Evolutionary conservation across 2,797 vertebrate genomes (phyloP).

Genomic region (Staurois parvus): DNA sequence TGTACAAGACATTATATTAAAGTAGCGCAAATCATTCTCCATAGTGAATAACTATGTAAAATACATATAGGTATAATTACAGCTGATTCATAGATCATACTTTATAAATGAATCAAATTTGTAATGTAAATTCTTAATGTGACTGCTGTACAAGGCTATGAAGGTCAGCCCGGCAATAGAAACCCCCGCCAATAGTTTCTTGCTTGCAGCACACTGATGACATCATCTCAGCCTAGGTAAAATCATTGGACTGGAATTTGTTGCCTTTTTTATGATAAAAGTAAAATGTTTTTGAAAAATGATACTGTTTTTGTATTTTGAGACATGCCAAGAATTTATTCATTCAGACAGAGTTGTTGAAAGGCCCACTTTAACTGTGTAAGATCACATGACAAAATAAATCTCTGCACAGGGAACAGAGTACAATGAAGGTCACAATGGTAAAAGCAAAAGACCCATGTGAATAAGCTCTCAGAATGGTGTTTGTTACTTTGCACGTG

Average conservation of each 20-base stretch:
- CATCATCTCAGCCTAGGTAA: too few species aligned
- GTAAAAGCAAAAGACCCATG: neutral
- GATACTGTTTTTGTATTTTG: too few species aligned
- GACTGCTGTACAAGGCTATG: neutral
- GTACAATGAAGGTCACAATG: neutral
- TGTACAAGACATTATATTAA: slow-evolving; percentile 9
- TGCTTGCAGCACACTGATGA: too few species aligned
- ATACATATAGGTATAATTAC: neutral
- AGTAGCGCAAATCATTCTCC: neutral
- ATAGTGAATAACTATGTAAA: neutral
- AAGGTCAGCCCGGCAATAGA: too few species aligned
- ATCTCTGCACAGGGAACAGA: neutral
- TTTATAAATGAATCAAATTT: neutral
- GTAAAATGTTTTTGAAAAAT: neutral
- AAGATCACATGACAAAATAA: slow-evolving; percentile 4
- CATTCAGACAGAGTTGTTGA: neutral
- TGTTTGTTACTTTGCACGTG: slow-evolving; percentile 28
- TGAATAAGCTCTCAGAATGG: neutral
- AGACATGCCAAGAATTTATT: too few species aligned
- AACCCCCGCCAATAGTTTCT: too few species aligned
- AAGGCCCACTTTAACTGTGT: neutral
- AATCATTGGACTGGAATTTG: neutral
- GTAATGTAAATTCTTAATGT: neutral
- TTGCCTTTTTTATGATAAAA: neutral
- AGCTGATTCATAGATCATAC: neutral